These are phyloP conservation scores for Embidobia sp. DNA, from an alignment of 2,888 invertebrate species.

Conservation along the genomic window DNA sequence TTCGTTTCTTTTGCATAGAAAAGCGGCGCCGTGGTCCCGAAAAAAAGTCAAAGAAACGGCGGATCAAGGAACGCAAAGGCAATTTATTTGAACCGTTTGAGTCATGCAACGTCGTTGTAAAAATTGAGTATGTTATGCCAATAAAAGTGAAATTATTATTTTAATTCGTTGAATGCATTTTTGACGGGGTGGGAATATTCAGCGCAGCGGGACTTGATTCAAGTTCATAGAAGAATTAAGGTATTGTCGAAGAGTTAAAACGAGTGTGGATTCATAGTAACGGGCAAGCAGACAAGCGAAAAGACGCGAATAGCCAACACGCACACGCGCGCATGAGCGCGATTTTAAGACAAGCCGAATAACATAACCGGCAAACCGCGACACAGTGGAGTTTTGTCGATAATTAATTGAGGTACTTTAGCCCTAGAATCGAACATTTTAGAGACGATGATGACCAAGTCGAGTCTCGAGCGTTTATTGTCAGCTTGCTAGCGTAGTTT, in stretches of 20 bases:
- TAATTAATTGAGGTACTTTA: constrained; percentile 53
- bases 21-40: too few species aligned
- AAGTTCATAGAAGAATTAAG: too few species aligned
- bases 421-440: constrained; percentile 50
- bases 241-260: too few species aligned
- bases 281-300: too few species aligned
- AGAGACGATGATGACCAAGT: constrained; percentile 61
- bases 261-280: too few species aligned
- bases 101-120: constrained; percentile 60
- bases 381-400: constrained; percentile 48
- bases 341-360: constrained; percentile 41
- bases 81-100: too few species aligned
- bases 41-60: constrained; percentile 11
- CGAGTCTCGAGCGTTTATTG: constrained; percentile 61
- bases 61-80: constrained; percentile 12
- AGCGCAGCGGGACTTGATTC: too few species aligned
- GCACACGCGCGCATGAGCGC: constrained; percentile 50
- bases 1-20: too few species aligned
- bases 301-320: constrained; percentile 26
- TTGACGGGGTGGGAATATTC: too few species aligned
- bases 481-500: constrained; percentile 67
- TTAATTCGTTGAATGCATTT: constrained; percentile 40
- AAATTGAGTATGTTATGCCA: constrained; percentile 47
- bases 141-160: constrained; percentile 40
- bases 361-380: constrained; percentile 44